phyloP scores from a whole-genome alignment of 1,140 invertebrate species.

The Aporrectodea caliginosa region DNA sequence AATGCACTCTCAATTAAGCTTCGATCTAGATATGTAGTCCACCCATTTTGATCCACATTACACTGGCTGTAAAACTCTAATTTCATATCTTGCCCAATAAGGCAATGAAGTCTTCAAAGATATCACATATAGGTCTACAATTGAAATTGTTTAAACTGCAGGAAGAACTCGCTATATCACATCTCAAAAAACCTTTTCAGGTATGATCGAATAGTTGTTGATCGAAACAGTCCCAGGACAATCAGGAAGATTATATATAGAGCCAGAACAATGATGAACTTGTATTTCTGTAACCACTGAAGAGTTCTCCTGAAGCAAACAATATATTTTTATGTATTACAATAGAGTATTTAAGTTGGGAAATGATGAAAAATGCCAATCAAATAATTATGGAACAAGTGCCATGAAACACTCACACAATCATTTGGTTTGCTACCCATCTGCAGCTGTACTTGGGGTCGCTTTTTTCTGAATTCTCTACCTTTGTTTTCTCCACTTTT shows the following conservation, averaged over 20 bases:
- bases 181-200: neutral
- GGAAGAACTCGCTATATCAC: too few relatives aligned
- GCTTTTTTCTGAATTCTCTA: too few relatives aligned
- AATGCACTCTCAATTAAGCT: too few relatives aligned
- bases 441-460: too few relatives aligned
- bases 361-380: neutral
- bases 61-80: too few relatives aligned
- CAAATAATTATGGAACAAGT: neutral
- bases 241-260: slow-evolving; percentile 44
- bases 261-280: slow-evolving; percentile 46
- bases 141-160: too few relatives aligned
- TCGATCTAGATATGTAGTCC: too few relatives aligned
- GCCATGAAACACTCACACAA: slow-evolving; percentile 17
- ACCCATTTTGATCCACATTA: too few relatives aligned
- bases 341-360: neutral
- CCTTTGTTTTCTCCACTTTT: too few relatives aligned
- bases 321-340: neutral
- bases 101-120: too few relatives aligned
- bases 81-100: too few relatives aligned
- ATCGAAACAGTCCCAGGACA: slow-evolving; percentile 40
- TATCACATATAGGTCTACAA: too few relatives aligned
- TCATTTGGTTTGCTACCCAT: slow-evolving; percentile 32
- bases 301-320: neutral
- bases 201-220: slow-evolving; percentile 6
- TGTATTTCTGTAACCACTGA: slow-evolving; percentile 44